These are phyloP conservation scores for Microhierax caerulescens DNA, from an alignment of 2,797 vertebrate species.

Conservation along the genomic window DNA sequence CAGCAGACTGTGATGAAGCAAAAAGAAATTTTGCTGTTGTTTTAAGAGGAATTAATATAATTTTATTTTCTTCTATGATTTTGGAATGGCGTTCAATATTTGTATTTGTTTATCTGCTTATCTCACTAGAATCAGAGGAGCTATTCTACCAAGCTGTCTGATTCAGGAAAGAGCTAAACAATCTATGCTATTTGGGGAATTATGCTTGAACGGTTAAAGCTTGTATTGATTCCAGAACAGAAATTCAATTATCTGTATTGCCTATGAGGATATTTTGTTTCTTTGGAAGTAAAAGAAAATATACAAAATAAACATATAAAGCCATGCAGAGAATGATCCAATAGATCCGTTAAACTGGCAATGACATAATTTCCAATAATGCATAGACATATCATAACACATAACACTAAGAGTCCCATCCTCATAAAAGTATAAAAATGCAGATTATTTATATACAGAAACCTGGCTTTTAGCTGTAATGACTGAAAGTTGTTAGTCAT, in stretches of 20 bases:
- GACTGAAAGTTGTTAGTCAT: background rate
- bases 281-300: background rate
- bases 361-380: background rate
- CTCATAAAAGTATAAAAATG: background rate
- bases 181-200: background rate
- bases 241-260: constrained; percentile 33
- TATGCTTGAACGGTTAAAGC: background rate
- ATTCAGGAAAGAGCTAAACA: background rate
- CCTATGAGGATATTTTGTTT: background rate
- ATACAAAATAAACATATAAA: background rate
- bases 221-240: background rate
- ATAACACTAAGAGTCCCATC: background rate
- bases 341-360: background rate
- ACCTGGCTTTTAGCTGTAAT: background rate
- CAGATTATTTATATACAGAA: background rate
- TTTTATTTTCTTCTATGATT: background rate
- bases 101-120: background rate
- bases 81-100: background rate
- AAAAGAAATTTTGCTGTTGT: background rate
- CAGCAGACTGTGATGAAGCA: background rate
- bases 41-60: background rate
- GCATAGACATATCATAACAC: background rate
- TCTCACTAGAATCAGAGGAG: background rate
- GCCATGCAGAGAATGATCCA: background rate
- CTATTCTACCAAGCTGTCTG: background rate